Evolutionary conservation across 2,888 invertebrate species (phyloP), one percentile per base, ranked within the genome.

Genomic region (Eumacrocentrus americanus): DNA sequence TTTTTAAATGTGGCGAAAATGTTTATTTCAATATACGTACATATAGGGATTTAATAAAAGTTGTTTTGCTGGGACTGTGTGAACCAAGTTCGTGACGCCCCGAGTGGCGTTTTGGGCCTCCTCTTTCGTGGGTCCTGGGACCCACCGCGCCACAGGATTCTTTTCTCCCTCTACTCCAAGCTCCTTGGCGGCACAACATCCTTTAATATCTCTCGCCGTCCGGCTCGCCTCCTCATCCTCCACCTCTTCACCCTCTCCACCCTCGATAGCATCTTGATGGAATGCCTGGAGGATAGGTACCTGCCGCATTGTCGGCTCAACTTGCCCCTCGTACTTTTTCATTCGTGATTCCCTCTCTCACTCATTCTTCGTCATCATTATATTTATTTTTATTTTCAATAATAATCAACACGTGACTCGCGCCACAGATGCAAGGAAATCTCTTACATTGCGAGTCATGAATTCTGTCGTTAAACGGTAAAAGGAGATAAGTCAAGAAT

Each of bases 251-350:
- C 57, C 62, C 56, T 58, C 62, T 63, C 57, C 58, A 38, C 61
- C 62, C 72, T 70, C 74, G 74, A 76, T 76, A 78, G 70, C 72
- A 77, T 78, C 78, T 78, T 77, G 77, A 77, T 76, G 78, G 77
- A 78, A 77, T 78, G 77, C 73, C 75, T 71, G 73, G 69, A 67
- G 76, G 74, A 70, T 73, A 70, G 74, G 76, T 76, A 74, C 74
- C 76, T 75, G 75, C 74, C 71, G 77, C 72, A 75, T 75, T 75
- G 77, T 77, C 76, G 76, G 72, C 67, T 53, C 60, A 37, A 44
- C 23, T 22, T 38, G 40, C 63, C 54, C 60, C 63, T 65, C 65
- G 52, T 60, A 46, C 29, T 62, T 38, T 68, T 58, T 65, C 66
- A 63, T 63, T 62, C 61, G 53, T 62, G 58, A 66, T 67, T 52